Evolutionary conservation across 2,888 invertebrate genomes (phyloP), one percentile per base, ranked within the genome.

Genomic region (Nymphalis polychloros): DNA sequence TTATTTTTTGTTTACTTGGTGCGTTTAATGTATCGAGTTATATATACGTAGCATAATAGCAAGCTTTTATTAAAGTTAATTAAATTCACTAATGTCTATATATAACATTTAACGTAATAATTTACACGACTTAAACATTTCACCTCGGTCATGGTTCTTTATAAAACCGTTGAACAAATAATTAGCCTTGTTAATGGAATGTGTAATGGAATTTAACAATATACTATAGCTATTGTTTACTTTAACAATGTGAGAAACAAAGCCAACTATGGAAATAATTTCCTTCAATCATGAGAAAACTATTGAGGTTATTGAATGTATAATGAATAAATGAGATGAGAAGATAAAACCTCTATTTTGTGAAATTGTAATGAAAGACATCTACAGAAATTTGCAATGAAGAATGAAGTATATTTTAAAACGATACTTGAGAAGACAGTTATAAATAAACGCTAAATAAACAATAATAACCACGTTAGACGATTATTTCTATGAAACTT

Each of bases 191-290:
- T 59, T 52, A 67, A 27, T 47, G 46, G 50, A 50, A 63, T 52
- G 46, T 50, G 41, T 61, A 57, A 48, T 66, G 55, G 60, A 57
- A 63, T 52, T 62, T 17, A 46, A 69, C 55, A 67, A 61, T 62
- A 59, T 59, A 17, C 57, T 66, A n/a, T 57, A 48, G 66, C 47
- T 55, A 50, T 66, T 69, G 66, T 60, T 5, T 8, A 20, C 10
- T 59, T 53, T 46, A 63, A 55, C 48, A 48, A n/a, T 61, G 66
- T 61, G 66, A 35, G 61, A 66, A 61, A 16, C 55, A 46, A 53
- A 23, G 35, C 16, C 53, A 61, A 48, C 23, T 61, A 61, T 61
- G 55, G 46, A 52, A 61, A 66, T 49, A 48, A 35, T 49, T 61
- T 41, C 35, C 55, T 66, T 55, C 23, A 13, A 61, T 27, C 35